A percentile compares a stretch with the other conserved stretches of the same genome.
Evolutionary conservation across 2,113 vertebrate species (phyloP).

Genomic region (Perca fluviatilis): DNA sequence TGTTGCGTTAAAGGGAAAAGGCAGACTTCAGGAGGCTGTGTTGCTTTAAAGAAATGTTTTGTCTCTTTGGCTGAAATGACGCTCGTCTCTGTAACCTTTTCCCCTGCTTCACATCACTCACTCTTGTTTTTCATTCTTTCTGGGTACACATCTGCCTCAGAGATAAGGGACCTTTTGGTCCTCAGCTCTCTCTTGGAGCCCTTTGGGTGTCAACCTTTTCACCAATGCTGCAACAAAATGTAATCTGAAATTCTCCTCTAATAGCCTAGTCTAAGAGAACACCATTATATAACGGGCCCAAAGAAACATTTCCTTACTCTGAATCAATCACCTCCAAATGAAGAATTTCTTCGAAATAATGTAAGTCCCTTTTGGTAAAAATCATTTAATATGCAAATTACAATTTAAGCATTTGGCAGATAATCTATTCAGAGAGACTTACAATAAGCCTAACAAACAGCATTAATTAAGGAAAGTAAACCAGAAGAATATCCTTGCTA

Average conservation of each 20-base stretch:
- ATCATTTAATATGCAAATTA: conserved; percentile 43
- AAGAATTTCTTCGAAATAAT: conserved; percentile 7
- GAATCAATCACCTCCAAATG: conserved; percentile 20
- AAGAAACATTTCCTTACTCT: conserved; percentile 8
- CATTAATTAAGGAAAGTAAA: conserved; percentile 23
- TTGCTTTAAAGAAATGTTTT: conserved; percentile 57
- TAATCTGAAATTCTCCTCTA: conserved; percentile 29
- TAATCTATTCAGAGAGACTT: conserved; percentile 2
- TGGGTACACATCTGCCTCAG: conserved; percentile 51
- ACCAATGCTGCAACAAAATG: conserved; percentile 33
- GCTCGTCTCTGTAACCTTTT: conserved; percentile 54
- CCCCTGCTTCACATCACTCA: conserved; percentile 44
- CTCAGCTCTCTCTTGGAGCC: not conserved
- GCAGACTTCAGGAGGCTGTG: conserved; percentile 27
- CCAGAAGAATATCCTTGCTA: not conserved
- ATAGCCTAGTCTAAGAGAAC: not conserved
- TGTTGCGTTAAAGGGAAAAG: conserved; percentile 35
- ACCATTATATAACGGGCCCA: conserved; percentile 20
- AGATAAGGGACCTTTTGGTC: conserved; percentile 65
- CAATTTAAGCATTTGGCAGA: not conserved
- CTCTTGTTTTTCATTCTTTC: conserved; percentile 67
- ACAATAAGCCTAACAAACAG: not conserved
- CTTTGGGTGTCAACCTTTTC: conserved; percentile 58
- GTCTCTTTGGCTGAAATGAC: conserved; percentile 53
- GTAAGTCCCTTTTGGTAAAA: conserved; percentile 9